Evolutionary conservation across 2,113 vertebrate species (phyloP).

Genomic region (Amia ocellicauda): DNA sequence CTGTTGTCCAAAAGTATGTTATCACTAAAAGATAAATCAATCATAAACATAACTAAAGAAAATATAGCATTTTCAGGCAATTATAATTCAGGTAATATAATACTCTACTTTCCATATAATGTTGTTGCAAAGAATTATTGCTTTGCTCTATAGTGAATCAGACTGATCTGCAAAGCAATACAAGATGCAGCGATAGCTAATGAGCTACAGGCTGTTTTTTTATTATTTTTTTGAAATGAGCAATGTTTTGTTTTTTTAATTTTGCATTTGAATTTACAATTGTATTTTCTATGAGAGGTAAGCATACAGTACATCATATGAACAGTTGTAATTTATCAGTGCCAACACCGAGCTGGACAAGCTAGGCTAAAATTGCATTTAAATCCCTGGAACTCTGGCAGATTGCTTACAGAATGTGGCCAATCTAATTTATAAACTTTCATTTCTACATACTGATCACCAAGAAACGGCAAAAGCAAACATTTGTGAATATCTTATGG

Average conservation of each 20-base stretch:
- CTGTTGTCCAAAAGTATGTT: slow-evolving; percentile 40
- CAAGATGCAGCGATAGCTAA: slow-evolving; percentile 66
- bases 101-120: slow-evolving; percentile 49
- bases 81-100: slow-evolving; percentile 60
- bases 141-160: slow-evolving; percentile 62
- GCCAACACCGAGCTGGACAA: too few species aligned
- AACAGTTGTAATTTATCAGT: too few species aligned
- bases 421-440: too few species aligned
- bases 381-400: too few species aligned
- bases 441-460: too few species aligned
- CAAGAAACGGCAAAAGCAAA: too few species aligned
- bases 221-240: slow-evolving; percentile 77
- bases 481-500: too few species aligned
- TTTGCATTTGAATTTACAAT: slow-evolving; percentile 59
- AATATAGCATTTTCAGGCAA: slow-evolving; percentile 50
- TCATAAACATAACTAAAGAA: slow-evolving; percentile 49
- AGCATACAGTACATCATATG: too few species aligned
- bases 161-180: slow-evolving; percentile 64
- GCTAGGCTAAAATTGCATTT: too few species aligned
- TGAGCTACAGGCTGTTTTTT: slow-evolving; percentile 60
- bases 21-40: slow-evolving; percentile 56
- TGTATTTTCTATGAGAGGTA: too few species aligned
- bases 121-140: slow-evolving; percentile 65
- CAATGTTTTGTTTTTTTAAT: slow-evolving; percentile 65
- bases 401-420: too few species aligned